phyloP scores from a whole-genome alignment of 2,797 vertebrate species.

The Coilia nasus region DNA sequence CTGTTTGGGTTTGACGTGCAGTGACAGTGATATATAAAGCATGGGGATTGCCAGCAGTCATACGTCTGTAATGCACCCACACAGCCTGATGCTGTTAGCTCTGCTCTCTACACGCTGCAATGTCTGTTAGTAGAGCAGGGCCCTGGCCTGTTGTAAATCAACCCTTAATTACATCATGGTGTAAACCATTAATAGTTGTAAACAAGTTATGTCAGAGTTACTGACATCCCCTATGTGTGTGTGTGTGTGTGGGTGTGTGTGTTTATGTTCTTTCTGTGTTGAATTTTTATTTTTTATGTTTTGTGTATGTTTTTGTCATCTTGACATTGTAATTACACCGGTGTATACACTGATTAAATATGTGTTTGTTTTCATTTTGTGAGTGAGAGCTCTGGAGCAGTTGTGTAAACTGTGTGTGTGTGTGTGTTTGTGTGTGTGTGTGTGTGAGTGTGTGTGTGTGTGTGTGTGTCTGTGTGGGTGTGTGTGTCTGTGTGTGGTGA shows the following conservation, averaged over 20 bases:
- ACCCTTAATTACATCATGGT: neutral
- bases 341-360: too few species aligned
- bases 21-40: neutral
- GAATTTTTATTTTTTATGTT: too few species aligned
- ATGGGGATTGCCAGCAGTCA: neutral
- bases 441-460: neutral
- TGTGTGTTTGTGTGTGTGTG: slow-evolving; percentile 22
- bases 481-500: neutral
- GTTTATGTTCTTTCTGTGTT: too few species aligned
- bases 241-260: too few species aligned
- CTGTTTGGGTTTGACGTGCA: neutral
- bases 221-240: neutral
- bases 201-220: neutral
- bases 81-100: neutral
- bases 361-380: too few species aligned
- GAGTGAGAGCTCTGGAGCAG: too few species aligned
- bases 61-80: neutral
- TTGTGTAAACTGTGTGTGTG: neutral
- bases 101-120: neutral
- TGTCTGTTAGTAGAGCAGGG: neutral
- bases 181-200: neutral
- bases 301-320: too few species aligned
- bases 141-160: neutral
- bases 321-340: too few species aligned
- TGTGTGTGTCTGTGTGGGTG: neutral